Conservation (phyloP, 1,140 invertebrate genomes). For the Tribolium madens region DNA sequence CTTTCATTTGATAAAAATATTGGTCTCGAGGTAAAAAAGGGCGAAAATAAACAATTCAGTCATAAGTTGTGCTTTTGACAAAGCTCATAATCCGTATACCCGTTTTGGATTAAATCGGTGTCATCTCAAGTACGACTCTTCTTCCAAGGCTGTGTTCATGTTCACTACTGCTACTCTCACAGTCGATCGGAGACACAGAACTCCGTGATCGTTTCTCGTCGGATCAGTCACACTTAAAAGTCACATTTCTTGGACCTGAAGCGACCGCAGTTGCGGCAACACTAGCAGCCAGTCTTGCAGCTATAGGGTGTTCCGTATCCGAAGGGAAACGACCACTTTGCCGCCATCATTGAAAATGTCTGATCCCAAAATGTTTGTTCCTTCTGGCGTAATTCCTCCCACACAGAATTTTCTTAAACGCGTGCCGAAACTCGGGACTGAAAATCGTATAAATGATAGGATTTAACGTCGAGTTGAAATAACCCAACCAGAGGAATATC, state of each 20-base stretch:
- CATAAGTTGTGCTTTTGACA: slow-evolving; percentile 30
- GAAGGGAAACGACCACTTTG: slow-evolving; percentile 63
- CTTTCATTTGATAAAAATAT: slow-evolving; percentile 36
- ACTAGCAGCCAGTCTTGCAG: slow-evolving; percentile 60
- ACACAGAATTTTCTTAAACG: slow-evolving; percentile 86
- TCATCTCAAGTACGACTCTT: slow-evolving; percentile 53
- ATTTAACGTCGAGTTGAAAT: slow-evolving; percentile 91
- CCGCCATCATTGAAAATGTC: slow-evolving; percentile 65
- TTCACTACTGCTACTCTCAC: slow-evolving; percentile 42
- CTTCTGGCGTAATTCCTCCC: slow-evolving; percentile 70
- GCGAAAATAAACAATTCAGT: slow-evolving; percentile 22
- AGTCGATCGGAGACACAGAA: slow-evolving; percentile 51
- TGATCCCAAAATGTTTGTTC: slow-evolving; percentile 61
- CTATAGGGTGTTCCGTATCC: slow-evolving; percentile 60
- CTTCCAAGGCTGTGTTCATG: slow-evolving; percentile 15
- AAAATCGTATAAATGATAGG: slow-evolving; percentile 92
- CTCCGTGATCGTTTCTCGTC: slow-evolving; percentile 60
- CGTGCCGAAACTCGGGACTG: slow-evolving; percentile 88
- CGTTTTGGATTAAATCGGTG: slow-evolving; percentile 43
- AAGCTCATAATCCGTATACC: slow-evolving; percentile 25
- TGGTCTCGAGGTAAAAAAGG: slow-evolving; percentile 23
- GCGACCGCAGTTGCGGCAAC: slow-evolving; percentile 62
- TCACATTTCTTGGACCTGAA: slow-evolving; percentile 62
- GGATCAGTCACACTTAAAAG: slow-evolving; percentile 65
- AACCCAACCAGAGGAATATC: slow-evolving; percentile 85